These are phyloP conservation scores for Lethocerus indicus DNA, from an alignment of 1,140 invertebrate genomes.

Conservation along the genomic window DNA sequence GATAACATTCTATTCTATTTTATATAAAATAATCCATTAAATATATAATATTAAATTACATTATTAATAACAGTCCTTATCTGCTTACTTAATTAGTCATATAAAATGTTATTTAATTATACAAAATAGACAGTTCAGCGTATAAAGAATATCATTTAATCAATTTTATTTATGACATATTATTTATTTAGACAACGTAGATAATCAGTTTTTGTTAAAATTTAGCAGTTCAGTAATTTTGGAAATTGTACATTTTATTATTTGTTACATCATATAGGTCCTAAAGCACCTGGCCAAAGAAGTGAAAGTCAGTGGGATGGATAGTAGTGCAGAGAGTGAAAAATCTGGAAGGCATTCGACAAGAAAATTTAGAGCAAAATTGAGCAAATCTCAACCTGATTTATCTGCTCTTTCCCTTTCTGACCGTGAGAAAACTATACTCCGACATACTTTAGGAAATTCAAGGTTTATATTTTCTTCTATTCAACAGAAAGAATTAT, in stretches of 20 bases:
- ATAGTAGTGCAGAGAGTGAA: constrained; percentile 18
- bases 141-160: too few relatives aligned
- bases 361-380: constrained; percentile 13
- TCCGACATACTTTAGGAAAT: constrained; percentile 18
- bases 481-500: too few relatives aligned
- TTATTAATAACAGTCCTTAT: too few relatives aligned
- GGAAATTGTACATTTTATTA: too few relatives aligned
- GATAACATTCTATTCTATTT: neutral
- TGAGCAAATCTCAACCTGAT: constrained; percentile 64
- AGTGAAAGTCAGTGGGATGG: constrained; percentile 38
- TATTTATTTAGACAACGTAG: neutral
- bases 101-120: too few relatives aligned
- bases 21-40: too few relatives aligned
- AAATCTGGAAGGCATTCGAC: constrained; percentile 22
- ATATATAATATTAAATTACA: too few relatives aligned
- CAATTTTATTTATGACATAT: constrained; percentile 4
- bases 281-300: constrained; percentile 72
- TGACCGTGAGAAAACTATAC: constrained; percentile 14
- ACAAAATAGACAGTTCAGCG: too few relatives aligned
- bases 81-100: too few relatives aligned
- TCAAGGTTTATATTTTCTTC: constrained; percentile 12
- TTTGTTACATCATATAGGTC: too few relatives aligned
- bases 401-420: constrained; percentile 21
- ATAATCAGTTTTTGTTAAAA: too few relatives aligned
- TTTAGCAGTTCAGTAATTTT: too few relatives aligned